These are phyloP conservation scores for Pegea sp. DNA, from an alignment of 23 tunicate species.

Conservation along the genomic window DNA sequence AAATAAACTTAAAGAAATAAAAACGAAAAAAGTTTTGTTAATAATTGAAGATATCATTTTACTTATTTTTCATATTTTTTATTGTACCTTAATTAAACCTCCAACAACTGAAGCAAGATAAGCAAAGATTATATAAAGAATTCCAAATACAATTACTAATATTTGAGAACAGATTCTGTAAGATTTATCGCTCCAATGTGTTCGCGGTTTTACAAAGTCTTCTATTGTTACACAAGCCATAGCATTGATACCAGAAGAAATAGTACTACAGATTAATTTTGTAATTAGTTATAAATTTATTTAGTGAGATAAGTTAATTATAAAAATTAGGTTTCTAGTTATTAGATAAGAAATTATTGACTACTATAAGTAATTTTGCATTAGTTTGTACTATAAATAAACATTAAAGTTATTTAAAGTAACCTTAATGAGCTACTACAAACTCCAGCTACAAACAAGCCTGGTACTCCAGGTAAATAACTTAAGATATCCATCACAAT, in stretches of 20 bases:
- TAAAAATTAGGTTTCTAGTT: too few species aligned
- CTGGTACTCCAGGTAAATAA: conserved; percentile 67
- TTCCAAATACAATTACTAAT: conserved; percentile 38
- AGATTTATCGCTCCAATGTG: conserved; percentile 24
- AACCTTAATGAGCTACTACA: conserved; percentile 86
- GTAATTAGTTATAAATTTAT: too few species aligned
- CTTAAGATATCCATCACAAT: conserved; percentile 82
- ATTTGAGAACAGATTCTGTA: conserved; percentile 25
- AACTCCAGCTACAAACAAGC: conserved; percentile 87
- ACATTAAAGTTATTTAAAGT: background rate
- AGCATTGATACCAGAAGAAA: conserved; percentile 88
- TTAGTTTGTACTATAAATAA: too few species aligned
- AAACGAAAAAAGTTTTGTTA: too few species aligned
- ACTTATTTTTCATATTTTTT: too few species aligned
- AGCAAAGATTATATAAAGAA: conserved; percentile 28
- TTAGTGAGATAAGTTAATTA: too few species aligned
- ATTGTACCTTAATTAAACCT: conserved; percentile 51
- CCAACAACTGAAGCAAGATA: conserved; percentile 70
- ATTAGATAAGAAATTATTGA: too few species aligned
- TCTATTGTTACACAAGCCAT: conserved; percentile 87
- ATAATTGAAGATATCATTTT: background rate
- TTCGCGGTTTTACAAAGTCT: conserved; percentile 63
- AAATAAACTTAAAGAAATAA: too few species aligned
- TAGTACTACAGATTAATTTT: too few species aligned
- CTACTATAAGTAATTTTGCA: too few species aligned